Evolutionary conservation across 2,797 vertebrate species (phyloP), one percentile per base, ranked within the genome.

Genomic region (Betta splendens): DNA sequence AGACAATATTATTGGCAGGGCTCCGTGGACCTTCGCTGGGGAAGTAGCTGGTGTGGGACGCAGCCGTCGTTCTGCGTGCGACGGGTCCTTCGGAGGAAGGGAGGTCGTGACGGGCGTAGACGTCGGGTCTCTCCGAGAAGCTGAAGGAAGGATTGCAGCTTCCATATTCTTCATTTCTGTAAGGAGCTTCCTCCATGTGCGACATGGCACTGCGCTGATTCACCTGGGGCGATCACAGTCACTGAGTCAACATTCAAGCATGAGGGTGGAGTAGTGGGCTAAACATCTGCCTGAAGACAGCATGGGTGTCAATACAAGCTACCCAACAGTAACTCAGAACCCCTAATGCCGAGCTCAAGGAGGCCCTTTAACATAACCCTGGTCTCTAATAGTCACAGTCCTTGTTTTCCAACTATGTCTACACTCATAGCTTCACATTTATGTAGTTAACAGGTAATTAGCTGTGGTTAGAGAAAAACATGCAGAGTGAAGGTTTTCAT

Each of bases 81-180:
- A 22, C 16, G 0, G 42, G 45, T 22, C 47, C 75, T 33, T 12
- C 68, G 17, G 39, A 16, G 46, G 43, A 3, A 1, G 72, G 56
- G 26, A 54, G 42, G 37, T 89, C 83, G 22, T 55, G 81, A 29
- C 71, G 69, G 23, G 63, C 64, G 68, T 74, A 70, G 48, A 59
- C 25, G 10, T 51, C 75, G 35, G 77, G 31, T 42, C 77, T 89
- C 36, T 85, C 83, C n/a, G 70, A 11, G 9, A 81, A 72, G 31
- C 46, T 83, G 65, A 88, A 91, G 48, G 80, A 76, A 7, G 87
- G 85, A 65, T 81, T 83, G 54, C 64, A 82, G 11, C 80, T 81
- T 23, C 89, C 87, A 35, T 82, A 89, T 9, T 89, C 88, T 39
- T 92, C 89, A 5, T 51, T 81, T 59, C 69, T 85, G 57, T 78